These are phyloP conservation scores for Cacatua alba DNA, from an alignment of 2,113 vertebrate genomes.

Conservation along the genomic window DNA sequence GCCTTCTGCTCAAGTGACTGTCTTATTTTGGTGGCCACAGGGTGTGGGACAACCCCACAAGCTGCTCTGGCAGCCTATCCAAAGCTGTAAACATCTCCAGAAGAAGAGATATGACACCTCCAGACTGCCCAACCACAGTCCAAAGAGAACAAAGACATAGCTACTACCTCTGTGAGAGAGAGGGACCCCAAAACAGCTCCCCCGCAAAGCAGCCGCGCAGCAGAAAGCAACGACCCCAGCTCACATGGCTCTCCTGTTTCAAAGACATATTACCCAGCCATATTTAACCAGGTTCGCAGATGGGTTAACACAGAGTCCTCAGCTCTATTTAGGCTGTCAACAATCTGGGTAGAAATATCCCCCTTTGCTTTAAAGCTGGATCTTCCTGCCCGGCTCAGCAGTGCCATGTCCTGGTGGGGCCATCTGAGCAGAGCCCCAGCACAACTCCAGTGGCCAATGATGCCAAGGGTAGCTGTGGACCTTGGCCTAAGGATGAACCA, in stretches of 20 bases:
- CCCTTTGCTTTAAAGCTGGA: not conserved
- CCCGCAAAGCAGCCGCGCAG: rapidly evolving
- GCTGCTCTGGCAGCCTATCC: not conserved
- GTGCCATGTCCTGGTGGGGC: not conserved
- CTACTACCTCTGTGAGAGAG: not conserved
- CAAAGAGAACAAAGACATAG: not conserved
- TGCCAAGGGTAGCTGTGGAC: not conserved
- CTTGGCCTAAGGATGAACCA: rapidly evolving
- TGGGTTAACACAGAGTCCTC: not conserved
- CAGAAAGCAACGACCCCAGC: not conserved
- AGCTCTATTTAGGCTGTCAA: not conserved
- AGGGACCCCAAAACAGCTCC: not conserved
- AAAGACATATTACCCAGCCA: not conserved
- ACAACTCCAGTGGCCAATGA: not conserved
- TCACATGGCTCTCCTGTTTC: not conserved
- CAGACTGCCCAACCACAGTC: not conserved
- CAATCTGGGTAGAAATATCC: not conserved
- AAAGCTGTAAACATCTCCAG: not conserved
- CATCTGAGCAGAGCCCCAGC: not conserved
- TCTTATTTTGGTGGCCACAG: not conserved
- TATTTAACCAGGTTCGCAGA: not conserved
- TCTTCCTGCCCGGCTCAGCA: not conserved
- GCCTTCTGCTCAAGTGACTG: not conserved
- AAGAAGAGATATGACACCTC: not conserved
- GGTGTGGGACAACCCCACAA: not conserved